Evolutionary conservation across 2,113 vertebrate genomes (phyloP).

Genomic region (Ophiodon elongatus): DNA sequence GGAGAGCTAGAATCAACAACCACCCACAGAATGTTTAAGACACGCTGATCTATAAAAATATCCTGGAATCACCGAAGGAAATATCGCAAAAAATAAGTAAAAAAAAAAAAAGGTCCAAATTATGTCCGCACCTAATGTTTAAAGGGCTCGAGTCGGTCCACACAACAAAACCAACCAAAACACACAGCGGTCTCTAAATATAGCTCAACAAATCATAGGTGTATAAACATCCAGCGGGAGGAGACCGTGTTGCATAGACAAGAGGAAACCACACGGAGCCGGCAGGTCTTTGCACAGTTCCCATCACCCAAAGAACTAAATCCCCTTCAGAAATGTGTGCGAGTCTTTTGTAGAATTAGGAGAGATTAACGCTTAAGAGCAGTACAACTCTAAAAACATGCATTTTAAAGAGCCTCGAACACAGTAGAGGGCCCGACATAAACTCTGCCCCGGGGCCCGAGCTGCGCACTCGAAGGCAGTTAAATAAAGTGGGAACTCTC

Average conservation of each 20-base stretch:
- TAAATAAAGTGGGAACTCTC: slow-evolving; percentile 55
- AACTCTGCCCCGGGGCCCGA: too few relatives aligned
- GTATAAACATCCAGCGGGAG: slow-evolving; percentile 58
- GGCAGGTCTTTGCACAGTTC: slow-evolving; percentile 28
- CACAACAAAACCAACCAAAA: slow-evolving; percentile 62
- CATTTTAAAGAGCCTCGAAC: slow-evolving; percentile 8
- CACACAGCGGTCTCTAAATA: slow-evolving; percentile 63
- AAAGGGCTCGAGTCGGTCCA: slow-evolving; percentile 61
- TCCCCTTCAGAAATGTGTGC: background rate
- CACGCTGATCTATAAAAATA: slow-evolving; percentile 73
- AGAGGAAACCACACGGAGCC: slow-evolving; percentile 51
- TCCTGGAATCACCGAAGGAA: slow-evolving; percentile 77
- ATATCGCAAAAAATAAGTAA: slow-evolving; percentile 63
- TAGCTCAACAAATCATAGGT: slow-evolving; percentile 57
- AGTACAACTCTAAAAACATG: slow-evolving; percentile 29
- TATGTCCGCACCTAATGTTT: slow-evolving; percentile 67
- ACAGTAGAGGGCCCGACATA: slow-evolving; percentile 31
- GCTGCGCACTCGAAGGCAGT: slow-evolving; percentile 43
- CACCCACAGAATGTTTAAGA: slow-evolving; percentile 79
- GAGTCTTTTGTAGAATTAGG: slow-evolving; percentile 1
- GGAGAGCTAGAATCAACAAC: slow-evolving; percentile 73
- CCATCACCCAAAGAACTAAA: slow-evolving; percentile 35
- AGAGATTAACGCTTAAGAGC: slow-evolving; percentile 4
- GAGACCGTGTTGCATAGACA: slow-evolving; percentile 54
- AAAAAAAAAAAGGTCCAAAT: slow-evolving; percentile 58